Conservation (phyloP, 1,140 invertebrate species). For the Drosophila orena region DNA sequence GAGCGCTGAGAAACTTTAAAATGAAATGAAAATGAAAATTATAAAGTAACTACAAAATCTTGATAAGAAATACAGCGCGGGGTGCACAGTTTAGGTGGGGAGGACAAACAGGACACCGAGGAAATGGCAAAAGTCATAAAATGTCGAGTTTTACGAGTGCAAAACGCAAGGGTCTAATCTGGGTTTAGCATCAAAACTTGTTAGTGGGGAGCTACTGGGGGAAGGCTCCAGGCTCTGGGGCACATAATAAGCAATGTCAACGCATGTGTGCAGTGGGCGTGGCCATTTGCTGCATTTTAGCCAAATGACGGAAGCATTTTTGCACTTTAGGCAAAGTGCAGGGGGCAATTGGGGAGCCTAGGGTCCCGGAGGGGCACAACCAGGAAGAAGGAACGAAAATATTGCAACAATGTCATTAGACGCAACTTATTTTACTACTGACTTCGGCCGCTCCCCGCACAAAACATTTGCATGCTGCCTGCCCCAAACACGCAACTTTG, state of each 20-base stretch:
- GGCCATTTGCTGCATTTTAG: slow-evolving; percentile 50
- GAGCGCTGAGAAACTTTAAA: slow-evolving; percentile 59
- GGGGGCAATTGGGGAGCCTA: slow-evolving; percentile 49
- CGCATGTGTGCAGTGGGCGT: slow-evolving; percentile 58
- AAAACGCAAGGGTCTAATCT: slow-evolving; percentile 83
- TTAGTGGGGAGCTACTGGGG: slow-evolving; percentile 41
- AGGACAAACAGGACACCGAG: slow-evolving; percentile 35
- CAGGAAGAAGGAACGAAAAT: slow-evolving; percentile 60
- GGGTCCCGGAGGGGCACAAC: slow-evolving; percentile 4
- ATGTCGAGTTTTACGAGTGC: slow-evolving; percentile 82
- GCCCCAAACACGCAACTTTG: slow-evolving; percentile 58
- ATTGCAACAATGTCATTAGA: slow-evolving; percentile 82
- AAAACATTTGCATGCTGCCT: slow-evolving; percentile 63
- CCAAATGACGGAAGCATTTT: slow-evolving; percentile 77
- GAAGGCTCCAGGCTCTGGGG: slow-evolving; percentile 28
- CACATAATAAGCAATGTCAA: slow-evolving; percentile 78
- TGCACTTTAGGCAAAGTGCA: slow-evolving; percentile 79
- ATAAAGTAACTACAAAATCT: slow-evolving; percentile 84
- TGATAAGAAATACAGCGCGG: slow-evolving; percentile 64
- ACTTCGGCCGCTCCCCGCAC: neutral
- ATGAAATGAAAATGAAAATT: slow-evolving; percentile 80
- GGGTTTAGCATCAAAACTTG: slow-evolving; percentile 82
- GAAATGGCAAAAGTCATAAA: slow-evolving; percentile 83
- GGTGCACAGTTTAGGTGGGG: slow-evolving; percentile 12
- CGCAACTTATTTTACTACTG: slow-evolving; percentile 71